These are phyloP conservation scores for Cheilosia grossa DNA, from an alignment of 2,888 invertebrate genomes.

Conservation along the genomic window DNA sequence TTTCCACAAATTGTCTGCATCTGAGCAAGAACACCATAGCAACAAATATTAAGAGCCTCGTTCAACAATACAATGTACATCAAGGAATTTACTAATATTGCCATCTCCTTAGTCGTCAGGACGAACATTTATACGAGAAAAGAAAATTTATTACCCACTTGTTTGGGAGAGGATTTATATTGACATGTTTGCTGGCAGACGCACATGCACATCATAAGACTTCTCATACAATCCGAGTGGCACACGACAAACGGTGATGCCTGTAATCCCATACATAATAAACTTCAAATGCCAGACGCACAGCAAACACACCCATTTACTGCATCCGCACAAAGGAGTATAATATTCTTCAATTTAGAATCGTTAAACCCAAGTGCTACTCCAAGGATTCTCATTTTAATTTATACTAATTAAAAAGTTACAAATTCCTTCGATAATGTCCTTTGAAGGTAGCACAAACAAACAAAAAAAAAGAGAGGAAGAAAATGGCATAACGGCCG, in stretches of 20 bases:
- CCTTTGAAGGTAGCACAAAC: conserved; percentile 43
- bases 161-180: conserved; percentile 50
- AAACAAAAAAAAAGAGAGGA: conserved; percentile 1
- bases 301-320: background rate
- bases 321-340: conserved; percentile 45
- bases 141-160: conserved; percentile 64
- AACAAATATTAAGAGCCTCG: conserved; percentile 40
- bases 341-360: conserved; percentile 56
- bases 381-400: conserved; percentile 67
- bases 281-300: conserved; percentile 13
- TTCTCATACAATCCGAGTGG: conserved; percentile 23
- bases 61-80: conserved; percentile 46
- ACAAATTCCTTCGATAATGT: conserved; percentile 71
- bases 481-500: background rate
- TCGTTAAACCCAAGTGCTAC: conserved; percentile 63
- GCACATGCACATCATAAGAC: conserved; percentile 43
- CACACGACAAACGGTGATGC: conserved; percentile 27
- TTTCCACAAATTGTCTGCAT: conserved; percentile 3
- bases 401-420: conserved; percentile 74
- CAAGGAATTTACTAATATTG: conserved; percentile 69
- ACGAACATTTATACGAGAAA: conserved; percentile 43
- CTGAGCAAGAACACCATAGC: conserved; percentile 19
- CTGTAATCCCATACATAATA: conserved; percentile 28
- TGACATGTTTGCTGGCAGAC: conserved; percentile 52
- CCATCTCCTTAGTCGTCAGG: conserved; percentile 50